Evolutionary conservation across 2,888 invertebrate species (phyloP), one percentile per base, ranked within the genome.

Genomic region (Lacanobia wlatinum): DNA sequence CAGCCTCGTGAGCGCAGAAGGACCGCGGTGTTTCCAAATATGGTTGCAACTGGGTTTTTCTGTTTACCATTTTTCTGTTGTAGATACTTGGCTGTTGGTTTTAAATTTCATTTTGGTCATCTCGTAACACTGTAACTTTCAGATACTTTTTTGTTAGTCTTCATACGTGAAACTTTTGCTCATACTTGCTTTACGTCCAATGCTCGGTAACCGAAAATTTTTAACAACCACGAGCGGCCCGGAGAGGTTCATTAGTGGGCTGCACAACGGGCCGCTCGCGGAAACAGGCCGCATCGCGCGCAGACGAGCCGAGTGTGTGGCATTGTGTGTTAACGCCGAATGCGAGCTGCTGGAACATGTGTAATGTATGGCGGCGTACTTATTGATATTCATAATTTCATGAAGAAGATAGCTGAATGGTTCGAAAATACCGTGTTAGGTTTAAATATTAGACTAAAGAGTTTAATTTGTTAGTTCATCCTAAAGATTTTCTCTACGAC

Each of bases 171-270:
- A 40, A n/a, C 73, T 80, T 82, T 59, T 78, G 59, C 10, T 14
- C 10, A 2, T 52, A 28, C 3, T 59, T 63, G 50, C 34, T 7
- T 18, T 7, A 43, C 46, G 21, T 66, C 1, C 10, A 56, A 56
- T 83, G 79, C 67, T 77, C 78, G 65, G 69, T 72, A 73, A 80
- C 83, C 82, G 78, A 83, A 72, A 18, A 21, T 64, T 82, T 85
- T 85, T 79, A 84, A 84, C 79, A 79, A 85, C 76, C 68, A 23
- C 67, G 50, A 71, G 70, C 14, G 58, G 38, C 34, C 68, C 65
- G 55, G 60, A 21, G 70, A 67, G 63, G 60, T 74, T 85, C 71
- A 76, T 82, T 84, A 80, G 74, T 67, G 69, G 23, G 61, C 60
- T n/a, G 65, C 59, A 64, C 46, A 62, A 14, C 55, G 23, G 48